These are phyloP conservation scores for Prionailurus bengalensis DNA, from an alignment of 2,113 vertebrate species.

Conservation along the genomic window DNA sequence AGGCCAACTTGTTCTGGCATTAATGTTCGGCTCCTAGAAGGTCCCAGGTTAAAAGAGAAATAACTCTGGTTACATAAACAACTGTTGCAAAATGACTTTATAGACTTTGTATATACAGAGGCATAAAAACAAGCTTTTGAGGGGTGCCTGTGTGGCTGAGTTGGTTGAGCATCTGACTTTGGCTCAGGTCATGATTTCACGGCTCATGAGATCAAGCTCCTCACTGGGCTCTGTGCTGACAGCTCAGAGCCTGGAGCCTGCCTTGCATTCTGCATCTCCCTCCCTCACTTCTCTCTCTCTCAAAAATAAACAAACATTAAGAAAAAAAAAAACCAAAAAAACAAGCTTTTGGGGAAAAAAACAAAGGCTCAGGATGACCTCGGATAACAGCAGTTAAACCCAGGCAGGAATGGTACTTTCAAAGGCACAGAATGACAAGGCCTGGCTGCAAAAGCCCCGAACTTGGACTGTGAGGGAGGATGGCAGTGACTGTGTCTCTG, in stretches of 20 bases:
- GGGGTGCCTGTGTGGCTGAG: neutral
- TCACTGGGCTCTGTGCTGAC: neutral
- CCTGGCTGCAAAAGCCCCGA: neutral
- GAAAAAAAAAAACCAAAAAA: neutral
- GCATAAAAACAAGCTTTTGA: neutral
- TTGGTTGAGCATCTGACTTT: neutral
- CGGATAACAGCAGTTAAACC: neutral
- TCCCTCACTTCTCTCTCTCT: no score
- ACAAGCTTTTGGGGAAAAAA: neutral
- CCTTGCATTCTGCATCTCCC: no score
- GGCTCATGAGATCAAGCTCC: neutral
- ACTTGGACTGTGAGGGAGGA: accelerated
- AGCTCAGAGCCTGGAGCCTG: no score
- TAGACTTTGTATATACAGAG: neutral
- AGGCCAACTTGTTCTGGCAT: constrained; percentile 83
- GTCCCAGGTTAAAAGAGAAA: neutral
- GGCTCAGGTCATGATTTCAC: neutral
- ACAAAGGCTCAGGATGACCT: neutral
- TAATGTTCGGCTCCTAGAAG: constrained; percentile 80
- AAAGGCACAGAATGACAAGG: neutral
- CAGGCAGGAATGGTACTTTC: neutral
- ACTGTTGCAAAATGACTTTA: neutral
- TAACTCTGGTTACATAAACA: neutral
- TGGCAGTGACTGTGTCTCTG: neutral
- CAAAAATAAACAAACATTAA: no score